Evolutionary conservation across 2,113 vertebrate species (phyloP), one percentile per base, ranked within the genome.

Genomic region (Leiothrix lutea): DNA sequence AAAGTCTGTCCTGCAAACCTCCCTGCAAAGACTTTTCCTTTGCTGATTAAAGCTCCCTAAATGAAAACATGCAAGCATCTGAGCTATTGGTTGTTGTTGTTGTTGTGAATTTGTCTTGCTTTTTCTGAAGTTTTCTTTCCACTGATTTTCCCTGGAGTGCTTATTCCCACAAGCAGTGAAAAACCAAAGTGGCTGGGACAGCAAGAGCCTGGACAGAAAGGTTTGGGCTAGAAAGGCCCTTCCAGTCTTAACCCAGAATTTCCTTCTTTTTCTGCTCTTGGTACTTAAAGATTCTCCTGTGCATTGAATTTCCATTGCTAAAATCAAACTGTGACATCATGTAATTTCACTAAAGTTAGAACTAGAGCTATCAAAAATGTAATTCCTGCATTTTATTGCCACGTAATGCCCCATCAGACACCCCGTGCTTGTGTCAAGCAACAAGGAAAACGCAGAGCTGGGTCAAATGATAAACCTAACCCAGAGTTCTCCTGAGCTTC

Each of bases 271-370:
- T 94, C 94, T 80, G 54, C 45, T 86, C 96, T 75, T 74, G 38
- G 16, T 3, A 65, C 64, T 92, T 83, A 72, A 96, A 94, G 60
- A 42, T 33, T 88, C 40, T 90, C 86, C 90, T 96, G 81, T 66
- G 67, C 50, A 69, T n/a, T 95, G 93, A 92, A 94, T 97, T 96
- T 95, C 94, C 92, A 94, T 94, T 94, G 97, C 92, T 94, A 92
- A 86, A 98, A 96, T 91, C 54, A 79, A 77, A 86, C 26, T 69
- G 45, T 91, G 88, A 86, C 72, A 92, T 86, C 53, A 94, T 48
- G 66, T 75, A 35, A 80, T 93, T 91, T 64, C 47, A 70, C 29
- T 83, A 26, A 51, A 77, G 96, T 93, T 78, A 93, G 79, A 90
- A 97, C 90, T 23, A 81, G 80, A 89, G 90, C 83, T 95, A 95